Conservation (phyloP, 92 coral and sea anemone species). For the Actinostola sp. region DNA sequence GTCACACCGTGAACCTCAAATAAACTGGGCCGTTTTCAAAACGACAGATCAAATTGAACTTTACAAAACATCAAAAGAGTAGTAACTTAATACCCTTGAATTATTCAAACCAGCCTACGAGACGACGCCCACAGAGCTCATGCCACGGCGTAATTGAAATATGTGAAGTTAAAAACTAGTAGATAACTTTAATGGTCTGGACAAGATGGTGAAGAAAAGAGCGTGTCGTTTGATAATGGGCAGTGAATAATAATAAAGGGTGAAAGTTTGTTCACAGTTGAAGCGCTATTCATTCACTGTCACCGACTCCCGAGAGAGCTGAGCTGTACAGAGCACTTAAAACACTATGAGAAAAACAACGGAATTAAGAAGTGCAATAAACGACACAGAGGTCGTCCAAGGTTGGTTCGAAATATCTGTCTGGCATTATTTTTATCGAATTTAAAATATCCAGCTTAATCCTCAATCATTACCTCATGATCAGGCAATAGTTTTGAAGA, state of each 20-base stretch:
- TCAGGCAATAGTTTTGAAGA: no score
- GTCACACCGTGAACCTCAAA: constrained; percentile 56
- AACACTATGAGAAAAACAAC: no score
- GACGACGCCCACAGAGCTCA: neutral
- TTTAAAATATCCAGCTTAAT: no score
- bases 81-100: neutral
- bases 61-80: constrained; percentile 12
- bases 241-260: constrained; percentile 7
- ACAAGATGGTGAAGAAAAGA: constrained; percentile 33
- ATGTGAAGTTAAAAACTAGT: constrained; percentile 1
- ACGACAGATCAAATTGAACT: constrained; percentile 12
- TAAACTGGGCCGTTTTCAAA: constrained; percentile 33
- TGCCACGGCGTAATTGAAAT: constrained; percentile 1
- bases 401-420: no score
- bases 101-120: neutral
- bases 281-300: constrained; percentile 5
- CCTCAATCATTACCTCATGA: no score
- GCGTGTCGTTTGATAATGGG: constrained; percentile 7
- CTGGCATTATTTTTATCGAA: no score
- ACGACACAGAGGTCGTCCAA: no score
- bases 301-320: no score
- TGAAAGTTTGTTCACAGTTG: constrained; percentile 2
- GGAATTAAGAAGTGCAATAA: no score
- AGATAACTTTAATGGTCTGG: constrained; percentile 14
- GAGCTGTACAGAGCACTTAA: no score